Evolutionary conservation across 2,888 invertebrate species (phyloP).

Genomic region (Mythimna impura): DNA sequence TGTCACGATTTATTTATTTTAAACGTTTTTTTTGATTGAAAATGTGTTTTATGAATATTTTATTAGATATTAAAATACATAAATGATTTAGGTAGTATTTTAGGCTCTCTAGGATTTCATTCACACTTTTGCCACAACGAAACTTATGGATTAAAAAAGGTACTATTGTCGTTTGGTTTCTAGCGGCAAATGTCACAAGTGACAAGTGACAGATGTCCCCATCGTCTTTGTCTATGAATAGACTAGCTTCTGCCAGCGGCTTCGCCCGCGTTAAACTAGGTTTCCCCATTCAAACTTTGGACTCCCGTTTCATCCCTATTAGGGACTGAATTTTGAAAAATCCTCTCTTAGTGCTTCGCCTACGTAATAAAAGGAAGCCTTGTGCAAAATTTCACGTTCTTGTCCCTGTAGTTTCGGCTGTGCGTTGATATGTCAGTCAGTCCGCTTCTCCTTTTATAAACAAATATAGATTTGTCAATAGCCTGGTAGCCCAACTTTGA

Average conservation of each 20-base stretch:
- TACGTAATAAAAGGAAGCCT: too few species aligned
- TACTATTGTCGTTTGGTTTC: neutral
- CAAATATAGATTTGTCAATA: neutral
- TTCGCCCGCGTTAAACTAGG: too few species aligned
- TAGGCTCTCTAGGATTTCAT: neutral
- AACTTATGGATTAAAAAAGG: neutral
- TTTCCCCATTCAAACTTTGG: too few species aligned
- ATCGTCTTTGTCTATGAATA: neutral
- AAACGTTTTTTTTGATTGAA: neutral
- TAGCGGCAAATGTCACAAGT: conserved; percentile 10
- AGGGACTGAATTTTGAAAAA: too few species aligned
- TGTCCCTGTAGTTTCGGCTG: too few species aligned
- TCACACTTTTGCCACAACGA: neutral
- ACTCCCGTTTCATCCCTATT: too few species aligned
- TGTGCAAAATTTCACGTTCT: too few species aligned
- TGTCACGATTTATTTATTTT: conserved; percentile 11
- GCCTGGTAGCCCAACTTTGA: neutral
- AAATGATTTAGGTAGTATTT: neutral
- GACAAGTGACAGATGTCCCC: neutral
- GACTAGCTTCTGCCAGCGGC: too few species aligned
- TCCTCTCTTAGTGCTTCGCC: too few species aligned
- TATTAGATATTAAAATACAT: neutral
- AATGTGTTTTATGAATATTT: neutral
- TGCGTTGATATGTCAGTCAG: too few species aligned
- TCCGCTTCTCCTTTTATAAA: too few species aligned